These are phyloP conservation scores for Eubucco bourcierii DNA, from an alignment of 2,113 vertebrate species.

Conservation along the genomic window DNA sequence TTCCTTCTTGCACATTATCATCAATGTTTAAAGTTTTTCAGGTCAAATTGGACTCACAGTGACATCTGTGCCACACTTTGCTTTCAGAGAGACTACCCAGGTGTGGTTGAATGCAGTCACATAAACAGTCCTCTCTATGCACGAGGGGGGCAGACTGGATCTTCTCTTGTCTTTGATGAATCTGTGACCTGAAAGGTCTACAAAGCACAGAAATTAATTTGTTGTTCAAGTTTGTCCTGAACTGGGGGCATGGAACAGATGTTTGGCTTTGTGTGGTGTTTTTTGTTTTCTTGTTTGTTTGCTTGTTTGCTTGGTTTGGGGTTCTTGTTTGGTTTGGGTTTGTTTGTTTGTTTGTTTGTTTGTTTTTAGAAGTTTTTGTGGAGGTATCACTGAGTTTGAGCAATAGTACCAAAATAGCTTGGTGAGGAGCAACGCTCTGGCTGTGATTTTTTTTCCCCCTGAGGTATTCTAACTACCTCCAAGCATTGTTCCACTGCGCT, in stretches of 20 bases:
- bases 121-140: not conserved
- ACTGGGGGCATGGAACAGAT: not conserved
- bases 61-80: not conserved
- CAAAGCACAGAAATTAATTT: not conserved
- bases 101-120: not conserved
- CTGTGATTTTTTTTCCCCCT: not conserved
- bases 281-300: not conserved
- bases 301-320: no score
- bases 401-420: not conserved
- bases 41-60: constrained; percentile 13
- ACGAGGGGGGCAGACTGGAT: not conserved
- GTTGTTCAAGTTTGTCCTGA: not conserved
- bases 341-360: not conserved
- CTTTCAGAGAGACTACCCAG: not conserved
- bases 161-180: not conserved
- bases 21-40: constrained; percentile 39
- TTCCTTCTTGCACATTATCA: constrained; percentile 26
- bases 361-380: not conserved
- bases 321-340: no score
- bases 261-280: not conserved
- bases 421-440: not conserved
- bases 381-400: not conserved
- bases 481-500: not conserved
- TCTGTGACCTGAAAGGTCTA: not conserved
- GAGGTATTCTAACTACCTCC: not conserved